A percentile compares a stretch with the other conserved stretches of the same genome.
phyloP scores from a whole-genome alignment of 2,113 vertebrate genomes.

The Bubo bubo region DNA sequence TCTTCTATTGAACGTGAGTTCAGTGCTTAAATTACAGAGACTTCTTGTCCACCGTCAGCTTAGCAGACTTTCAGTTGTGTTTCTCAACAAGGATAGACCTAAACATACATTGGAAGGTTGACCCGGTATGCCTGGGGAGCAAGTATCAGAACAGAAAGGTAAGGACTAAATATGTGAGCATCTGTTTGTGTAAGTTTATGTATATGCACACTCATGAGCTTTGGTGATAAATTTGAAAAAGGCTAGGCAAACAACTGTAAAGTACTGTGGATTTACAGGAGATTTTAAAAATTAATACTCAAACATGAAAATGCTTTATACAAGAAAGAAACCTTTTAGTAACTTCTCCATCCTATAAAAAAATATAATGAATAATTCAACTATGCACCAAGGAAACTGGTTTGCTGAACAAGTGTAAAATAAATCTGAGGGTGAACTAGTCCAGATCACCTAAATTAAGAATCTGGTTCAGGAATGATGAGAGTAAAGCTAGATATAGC shows the following conservation, averaged over 20 bases:
- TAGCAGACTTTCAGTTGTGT: not conserved
- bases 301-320: slow-evolving; percentile 64
- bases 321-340: slow-evolving; percentile 55
- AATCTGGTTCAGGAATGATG: not conserved
- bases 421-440: not conserved
- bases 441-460: not conserved
- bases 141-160: not conserved
- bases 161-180: not conserved
- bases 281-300: slow-evolving; percentile 69
- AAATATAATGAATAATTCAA: slow-evolving; percentile 60
- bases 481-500: not conserved
- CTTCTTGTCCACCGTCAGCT: not conserved
- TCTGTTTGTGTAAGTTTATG: not conserved
- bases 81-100: not conserved
- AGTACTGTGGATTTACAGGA: not conserved
- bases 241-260: not conserved
- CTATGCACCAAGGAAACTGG: not conserved
- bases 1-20: not conserved
- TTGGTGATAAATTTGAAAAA: not conserved
- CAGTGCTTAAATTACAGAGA: not conserved
- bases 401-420: slow-evolving; percentile 49
- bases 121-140: not conserved
- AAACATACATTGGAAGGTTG: rapidly evolving
- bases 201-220: not conserved
- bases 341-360: slow-evolving; percentile 20